A percentile compares a stretch with the other conserved stretches of the same genome.
Evolutionary conservation across 2,888 invertebrate species (phyloP).

Genomic region (Oscheius onirici): DNA sequence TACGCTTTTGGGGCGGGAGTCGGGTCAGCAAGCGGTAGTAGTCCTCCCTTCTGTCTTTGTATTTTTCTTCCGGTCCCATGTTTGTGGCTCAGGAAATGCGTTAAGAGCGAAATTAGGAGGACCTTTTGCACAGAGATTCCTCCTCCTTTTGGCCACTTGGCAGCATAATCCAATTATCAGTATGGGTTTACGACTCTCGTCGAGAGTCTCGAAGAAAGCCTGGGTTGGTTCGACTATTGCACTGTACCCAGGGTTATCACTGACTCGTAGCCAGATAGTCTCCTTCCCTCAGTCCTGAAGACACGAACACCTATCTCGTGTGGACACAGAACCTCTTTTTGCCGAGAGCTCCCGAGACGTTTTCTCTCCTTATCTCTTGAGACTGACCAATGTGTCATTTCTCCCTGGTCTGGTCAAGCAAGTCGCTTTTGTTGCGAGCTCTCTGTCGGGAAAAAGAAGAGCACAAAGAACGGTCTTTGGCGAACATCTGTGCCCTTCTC

Average conservation of each 20-base stretch:
- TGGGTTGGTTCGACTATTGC: not conserved
- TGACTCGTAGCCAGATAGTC: constrained; percentile 7
- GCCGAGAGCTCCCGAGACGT: constrained; percentile 1
- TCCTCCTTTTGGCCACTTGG: constrained; percentile 7
- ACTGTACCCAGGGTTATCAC: not conserved
- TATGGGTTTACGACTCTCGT: constrained; percentile 14
- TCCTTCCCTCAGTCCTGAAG: not conserved
- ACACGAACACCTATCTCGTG: not conserved
- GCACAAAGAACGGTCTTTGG: too few species aligned
- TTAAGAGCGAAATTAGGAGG: constrained; percentile 17
- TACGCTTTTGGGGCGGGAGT: not conserved
- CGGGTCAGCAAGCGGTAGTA: not conserved
- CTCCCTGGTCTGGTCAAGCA: not conserved
- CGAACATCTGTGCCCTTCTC: too few species aligned
- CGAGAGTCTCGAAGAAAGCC: constrained; percentile 4
- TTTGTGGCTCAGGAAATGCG: constrained; percentile 16
- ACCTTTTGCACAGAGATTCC: not conserved
- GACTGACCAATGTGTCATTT: not conserved
- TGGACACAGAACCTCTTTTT: constrained; percentile 15
- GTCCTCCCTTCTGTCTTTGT: not conserved
- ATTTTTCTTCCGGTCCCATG: constrained; percentile 5
- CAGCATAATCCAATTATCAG: constrained; percentile 34
- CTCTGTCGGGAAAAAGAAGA: too few species aligned
- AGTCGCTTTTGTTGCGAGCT: too few species aligned
- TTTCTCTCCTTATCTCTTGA: not conserved